These are phyloP conservation scores for Mycteria americana DNA, from an alignment of 2,797 vertebrate species.

Conservation along the genomic window DNA sequence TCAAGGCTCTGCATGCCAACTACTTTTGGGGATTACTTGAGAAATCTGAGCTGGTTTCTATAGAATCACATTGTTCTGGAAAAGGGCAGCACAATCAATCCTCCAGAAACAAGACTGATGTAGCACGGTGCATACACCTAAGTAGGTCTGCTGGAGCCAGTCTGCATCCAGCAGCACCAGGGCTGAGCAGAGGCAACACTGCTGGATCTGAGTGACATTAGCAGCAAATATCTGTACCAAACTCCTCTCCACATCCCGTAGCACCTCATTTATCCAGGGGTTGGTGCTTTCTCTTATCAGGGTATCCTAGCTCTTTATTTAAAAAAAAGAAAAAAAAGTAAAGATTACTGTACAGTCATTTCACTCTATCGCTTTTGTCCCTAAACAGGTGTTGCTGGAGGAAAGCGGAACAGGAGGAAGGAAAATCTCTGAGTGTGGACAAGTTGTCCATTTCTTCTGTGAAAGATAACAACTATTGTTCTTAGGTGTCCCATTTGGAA, in stretches of 20 bases:
- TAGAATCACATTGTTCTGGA: not conserved
- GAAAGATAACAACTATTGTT: not conserved
- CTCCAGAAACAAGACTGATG: not conserved
- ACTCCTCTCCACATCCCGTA: not conserved
- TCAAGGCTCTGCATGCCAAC: not conserved
- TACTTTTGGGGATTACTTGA: not conserved
- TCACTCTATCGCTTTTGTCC: not conserved
- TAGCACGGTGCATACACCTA: accelerated
- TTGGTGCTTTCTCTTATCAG: not conserved
- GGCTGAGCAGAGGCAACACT: not conserved
- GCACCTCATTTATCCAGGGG: not conserved
- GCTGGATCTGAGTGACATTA: not conserved
- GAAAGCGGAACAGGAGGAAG: not conserved
- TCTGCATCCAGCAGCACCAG: not conserved
- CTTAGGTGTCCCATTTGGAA: not conserved
- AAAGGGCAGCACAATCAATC: not conserved
- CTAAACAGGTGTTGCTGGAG: not conserved
- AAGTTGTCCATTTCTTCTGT: not conserved
- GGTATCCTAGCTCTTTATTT: not conserved
- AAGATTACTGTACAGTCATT: not conserved
- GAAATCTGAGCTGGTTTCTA: not conserved
- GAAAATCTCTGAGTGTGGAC: not conserved
- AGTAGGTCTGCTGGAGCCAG: not conserved
- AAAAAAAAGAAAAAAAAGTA: too few species aligned
- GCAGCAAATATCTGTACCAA: not conserved